These are phyloP conservation scores for Neoascia interrupta DNA, from an alignment of 2,888 invertebrate genomes.

Conservation along the genomic window DNA sequence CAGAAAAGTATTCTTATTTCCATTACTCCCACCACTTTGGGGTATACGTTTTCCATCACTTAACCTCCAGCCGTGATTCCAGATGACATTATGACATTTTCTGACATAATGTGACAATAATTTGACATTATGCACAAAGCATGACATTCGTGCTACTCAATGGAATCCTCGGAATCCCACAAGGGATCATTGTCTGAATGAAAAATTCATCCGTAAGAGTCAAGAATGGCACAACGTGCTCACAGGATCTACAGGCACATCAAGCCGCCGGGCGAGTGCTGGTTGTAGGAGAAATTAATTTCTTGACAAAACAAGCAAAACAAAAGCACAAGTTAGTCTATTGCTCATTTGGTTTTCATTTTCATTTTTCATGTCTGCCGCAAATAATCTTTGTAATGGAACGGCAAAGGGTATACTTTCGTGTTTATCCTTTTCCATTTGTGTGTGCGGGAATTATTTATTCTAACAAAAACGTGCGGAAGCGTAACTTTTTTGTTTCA, in stretches of 20 bases:
- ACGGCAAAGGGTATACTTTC: conserved; percentile 25
- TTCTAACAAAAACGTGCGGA: conserved; percentile 64
- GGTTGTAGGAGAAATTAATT: conserved; percentile 40
- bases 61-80: too few species aligned
- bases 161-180: conserved; percentile 52
- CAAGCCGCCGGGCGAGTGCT: not conserved
- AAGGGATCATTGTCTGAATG: conserved; percentile 51
- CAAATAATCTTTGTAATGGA: conserved; percentile 62
- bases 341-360: conserved; percentile 61
- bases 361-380: conserved; percentile 50
- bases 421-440: conserved; percentile 23
- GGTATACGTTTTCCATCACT: too few species aligned
- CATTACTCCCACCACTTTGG: too few species aligned
- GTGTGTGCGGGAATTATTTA: conserved; percentile 50
- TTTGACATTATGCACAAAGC: conserved; percentile 55
- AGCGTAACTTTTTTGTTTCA: conserved; percentile 55
- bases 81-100: conserved; percentile 53
- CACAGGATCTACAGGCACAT: not conserved
- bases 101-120: conserved; percentile 55
- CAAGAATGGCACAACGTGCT: conserved; percentile 26
- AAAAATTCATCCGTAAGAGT: conserved; percentile 58
- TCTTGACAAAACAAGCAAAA: conserved; percentile 32
- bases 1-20: too few species aligned
- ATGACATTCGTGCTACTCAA: conserved; percentile 24
- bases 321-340: conserved; percentile 46